Conservation (phyloP, 2,888 invertebrate species). For the Orthonevra nobilis region DNA sequence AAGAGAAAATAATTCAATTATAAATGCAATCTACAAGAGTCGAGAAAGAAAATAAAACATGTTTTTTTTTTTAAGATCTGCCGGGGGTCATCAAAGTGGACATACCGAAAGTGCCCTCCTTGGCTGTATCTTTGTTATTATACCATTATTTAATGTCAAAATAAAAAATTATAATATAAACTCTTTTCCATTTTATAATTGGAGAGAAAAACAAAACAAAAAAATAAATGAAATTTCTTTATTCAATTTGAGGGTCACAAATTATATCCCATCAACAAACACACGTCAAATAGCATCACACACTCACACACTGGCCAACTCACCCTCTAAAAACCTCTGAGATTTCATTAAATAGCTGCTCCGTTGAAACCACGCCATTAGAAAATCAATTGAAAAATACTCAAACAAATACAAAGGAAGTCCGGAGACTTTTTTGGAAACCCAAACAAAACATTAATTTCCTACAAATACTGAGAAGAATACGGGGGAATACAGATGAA, state of each 20-base stretch:
- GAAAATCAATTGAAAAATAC: slow-evolving; percentile 22
- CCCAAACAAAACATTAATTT: slow-evolving; percentile 71
- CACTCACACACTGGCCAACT: slow-evolving; percentile 3
- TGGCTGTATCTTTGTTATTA: too few relatives aligned
- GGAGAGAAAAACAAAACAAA: neutral
- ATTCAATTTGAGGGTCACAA: slow-evolving; percentile 37
- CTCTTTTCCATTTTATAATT: too few relatives aligned
- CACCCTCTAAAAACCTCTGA: neutral
- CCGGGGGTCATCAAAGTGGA: too few relatives aligned
- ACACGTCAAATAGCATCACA: slow-evolving; percentile 23
- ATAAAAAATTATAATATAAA: too few relatives aligned
- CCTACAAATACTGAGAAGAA: slow-evolving; percentile 57
- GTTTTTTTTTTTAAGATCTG: too few relatives aligned
- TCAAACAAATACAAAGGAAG: slow-evolving; percentile 27
- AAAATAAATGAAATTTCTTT: slow-evolving; percentile 4
- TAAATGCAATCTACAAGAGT: too few relatives aligned
- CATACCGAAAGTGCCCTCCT: too few relatives aligned
- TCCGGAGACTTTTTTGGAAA: slow-evolving; percentile 4
- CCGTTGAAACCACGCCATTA: slow-evolving; percentile 2
- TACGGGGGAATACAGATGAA: slow-evolving; percentile 25
- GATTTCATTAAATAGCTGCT: too few relatives aligned
- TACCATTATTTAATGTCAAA: too few relatives aligned
- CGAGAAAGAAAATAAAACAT: too few relatives aligned
- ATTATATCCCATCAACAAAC: slow-evolving; percentile 53
- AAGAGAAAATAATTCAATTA: too few relatives aligned